A percentile compares a stretch with the other conserved stretches of the same genome.
These are phyloP conservation scores for Podiceps cristatus DNA, from an alignment of 2,113 vertebrate genomes.

Conservation along the genomic window DNA sequence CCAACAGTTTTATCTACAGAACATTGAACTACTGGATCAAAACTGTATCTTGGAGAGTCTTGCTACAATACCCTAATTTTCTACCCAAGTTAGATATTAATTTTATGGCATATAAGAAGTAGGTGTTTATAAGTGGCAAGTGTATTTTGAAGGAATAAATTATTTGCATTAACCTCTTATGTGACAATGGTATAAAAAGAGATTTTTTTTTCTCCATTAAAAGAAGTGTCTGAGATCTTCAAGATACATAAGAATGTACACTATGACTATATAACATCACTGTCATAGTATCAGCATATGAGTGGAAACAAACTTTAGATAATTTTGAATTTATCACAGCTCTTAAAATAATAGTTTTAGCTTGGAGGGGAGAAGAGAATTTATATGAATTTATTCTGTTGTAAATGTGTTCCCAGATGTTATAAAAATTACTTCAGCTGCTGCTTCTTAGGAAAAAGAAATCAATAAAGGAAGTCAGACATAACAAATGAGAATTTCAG, in stretches of 20 bases:
- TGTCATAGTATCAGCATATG: background rate
- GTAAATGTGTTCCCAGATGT: background rate
- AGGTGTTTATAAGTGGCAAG: background rate
- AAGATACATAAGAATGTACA: background rate
- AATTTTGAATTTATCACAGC: background rate
- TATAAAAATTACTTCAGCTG: background rate
- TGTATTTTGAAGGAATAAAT: background rate
- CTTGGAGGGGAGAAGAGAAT: background rate
- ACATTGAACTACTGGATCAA: background rate
- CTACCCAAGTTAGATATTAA: background rate
- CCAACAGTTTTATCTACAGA: background rate
- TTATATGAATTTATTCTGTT: background rate
- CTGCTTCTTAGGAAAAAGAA: background rate
- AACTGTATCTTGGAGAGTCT: background rate
- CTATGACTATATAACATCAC: background rate
- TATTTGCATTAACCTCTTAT: background rate
- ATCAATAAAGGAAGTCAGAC: background rate
- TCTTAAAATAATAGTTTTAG: background rate
- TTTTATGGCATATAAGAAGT: background rate
- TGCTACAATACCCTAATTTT: background rate
- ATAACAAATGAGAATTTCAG: conserved; percentile 27
- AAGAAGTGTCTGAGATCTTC: background rate
- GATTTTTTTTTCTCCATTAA: background rate
- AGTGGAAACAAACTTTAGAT: background rate
- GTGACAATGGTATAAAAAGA: background rate